Conservation (phyloP, 2,888 invertebrate species). For the Perithous albicinctus region DNA sequence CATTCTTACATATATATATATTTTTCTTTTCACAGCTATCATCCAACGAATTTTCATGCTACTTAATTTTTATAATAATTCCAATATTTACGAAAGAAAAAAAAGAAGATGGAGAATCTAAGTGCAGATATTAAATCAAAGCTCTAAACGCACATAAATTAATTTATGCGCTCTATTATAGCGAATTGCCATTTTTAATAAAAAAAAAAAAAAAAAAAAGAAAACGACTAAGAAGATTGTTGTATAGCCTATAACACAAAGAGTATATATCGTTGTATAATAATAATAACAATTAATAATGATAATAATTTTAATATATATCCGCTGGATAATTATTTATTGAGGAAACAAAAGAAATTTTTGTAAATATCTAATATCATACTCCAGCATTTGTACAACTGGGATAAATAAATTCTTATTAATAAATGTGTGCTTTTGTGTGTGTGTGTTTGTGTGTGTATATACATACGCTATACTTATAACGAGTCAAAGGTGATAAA, state of each 20-base stretch:
- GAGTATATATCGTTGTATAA: conserved; percentile 24
- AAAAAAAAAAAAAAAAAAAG: no score
- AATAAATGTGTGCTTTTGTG: conserved; percentile 33
- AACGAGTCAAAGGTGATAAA: background rate
- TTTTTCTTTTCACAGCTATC: background rate
- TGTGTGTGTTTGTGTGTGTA: conserved; percentile 18
- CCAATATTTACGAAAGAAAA: background rate
- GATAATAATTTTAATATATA: conserved; percentile 22
- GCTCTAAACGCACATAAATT: conserved; percentile 28
- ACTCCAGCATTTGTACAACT: conserved; percentile 31
- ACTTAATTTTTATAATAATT: background rate
- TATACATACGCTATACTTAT: conserved; percentile 9
- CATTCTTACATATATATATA: background rate
- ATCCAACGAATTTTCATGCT: background rate
- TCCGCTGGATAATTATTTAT: conserved; percentile 36
- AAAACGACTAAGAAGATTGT: conserved; percentile 23
- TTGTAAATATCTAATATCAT: conserved; percentile 55
- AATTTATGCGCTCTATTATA: conserved; percentile 12
- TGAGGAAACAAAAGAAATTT: conserved; percentile 49
- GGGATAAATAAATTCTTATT: conserved; percentile 51
- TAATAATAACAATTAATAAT: conserved; percentile 35
- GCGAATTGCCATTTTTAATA: conserved; percentile 17
- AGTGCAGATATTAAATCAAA: background rate
- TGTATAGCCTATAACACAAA: conserved; percentile 36
- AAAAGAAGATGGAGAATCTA: background rate